A percentile compares a stretch with the other conserved stretches of the same genome.
phyloP scores from a whole-genome alignment of 2,797 vertebrate genomes.

The Eulemur rubriventer region DNA sequence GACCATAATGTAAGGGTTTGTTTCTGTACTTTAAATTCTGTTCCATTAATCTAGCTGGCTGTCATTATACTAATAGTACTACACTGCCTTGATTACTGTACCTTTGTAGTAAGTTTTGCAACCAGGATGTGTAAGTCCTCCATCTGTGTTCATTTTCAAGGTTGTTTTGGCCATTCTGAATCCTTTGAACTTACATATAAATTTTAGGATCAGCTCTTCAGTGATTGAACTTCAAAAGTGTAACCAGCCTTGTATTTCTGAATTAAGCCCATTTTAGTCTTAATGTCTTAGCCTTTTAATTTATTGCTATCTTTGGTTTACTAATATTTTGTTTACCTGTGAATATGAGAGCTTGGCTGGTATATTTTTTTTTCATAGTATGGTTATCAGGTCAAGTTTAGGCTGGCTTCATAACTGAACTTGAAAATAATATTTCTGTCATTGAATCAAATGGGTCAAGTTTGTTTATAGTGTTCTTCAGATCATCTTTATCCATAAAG shows the following conservation, averaged over 20 bases:
- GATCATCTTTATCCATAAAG: neutral
- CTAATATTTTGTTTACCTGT: neutral
- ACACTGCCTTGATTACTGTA: neutral
- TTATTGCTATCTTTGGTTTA: neutral
- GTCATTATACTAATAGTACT: neutral
- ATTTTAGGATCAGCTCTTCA: neutral
- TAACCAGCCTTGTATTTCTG: neutral
- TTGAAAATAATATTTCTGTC: neutral
- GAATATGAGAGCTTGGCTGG: neutral
- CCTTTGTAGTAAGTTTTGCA: neutral
- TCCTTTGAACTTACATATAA: neutral
- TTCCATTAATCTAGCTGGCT: neutral
- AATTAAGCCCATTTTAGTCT: neutral
- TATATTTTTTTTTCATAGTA: neutral
- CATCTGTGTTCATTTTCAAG: neutral
- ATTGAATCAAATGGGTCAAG: neutral
- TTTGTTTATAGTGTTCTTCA: neutral
- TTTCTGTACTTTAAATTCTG: neutral
- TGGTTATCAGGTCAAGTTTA: neutral
- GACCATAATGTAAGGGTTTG: neutral
- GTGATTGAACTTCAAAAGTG: neutral
- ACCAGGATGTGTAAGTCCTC: neutral
- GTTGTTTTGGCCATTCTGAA: neutral
- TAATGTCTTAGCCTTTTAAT: neutral
- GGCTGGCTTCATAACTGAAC: neutral